Evolutionary conservation across 2,797 vertebrate genomes (phyloP), one percentile per base, ranked within the genome.

Genomic region (Clamator glandarius): DNA sequence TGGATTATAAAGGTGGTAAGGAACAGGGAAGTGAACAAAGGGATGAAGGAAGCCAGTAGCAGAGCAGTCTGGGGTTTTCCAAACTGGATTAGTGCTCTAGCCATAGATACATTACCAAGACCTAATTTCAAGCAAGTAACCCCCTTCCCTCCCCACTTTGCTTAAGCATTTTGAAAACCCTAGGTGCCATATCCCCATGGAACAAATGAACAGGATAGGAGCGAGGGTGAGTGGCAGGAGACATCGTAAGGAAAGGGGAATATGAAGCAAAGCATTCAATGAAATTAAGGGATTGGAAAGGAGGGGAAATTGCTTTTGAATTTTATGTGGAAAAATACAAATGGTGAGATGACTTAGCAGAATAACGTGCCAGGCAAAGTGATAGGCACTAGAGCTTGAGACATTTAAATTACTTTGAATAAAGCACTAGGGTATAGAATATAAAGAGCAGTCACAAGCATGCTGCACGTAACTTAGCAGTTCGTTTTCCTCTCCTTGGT

Each of bases 381-480:
- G 82, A 95, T 87, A 69, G 73, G 85, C 84, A 93, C 21, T 83
- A 94, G 93, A 92, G 54, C 93, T 84, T 89, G 88, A 93, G 91
- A 91, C 8, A 1, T 79, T 94, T 94, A 91, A 93, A 94, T 96
- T 93, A 92, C 89, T 92, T 91, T 87, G 69, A 81, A 46, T 89
- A 92, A 95, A 93, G 87, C 90, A n/a, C 12, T 83, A 50, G 75
- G 64, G 39, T 93, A 83, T 91, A 82, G 69, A 94, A 95, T 75
- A 91, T 55, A 87, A 91, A 94, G 59, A 92, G 79, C 87, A 84
- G 79, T 31, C 0, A 0, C 16, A 63, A 94, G 72, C 46, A 35
- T 72, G 78, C 55, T 87, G 58, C 62, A 18, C 68, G 62, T 93
- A 89, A 91, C 72, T 80, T 75, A 85, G 75, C 82, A 89, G 84